Conservation (phyloP, 2,797 vertebrate genomes). For the Acanthurus lineatus region DNA sequence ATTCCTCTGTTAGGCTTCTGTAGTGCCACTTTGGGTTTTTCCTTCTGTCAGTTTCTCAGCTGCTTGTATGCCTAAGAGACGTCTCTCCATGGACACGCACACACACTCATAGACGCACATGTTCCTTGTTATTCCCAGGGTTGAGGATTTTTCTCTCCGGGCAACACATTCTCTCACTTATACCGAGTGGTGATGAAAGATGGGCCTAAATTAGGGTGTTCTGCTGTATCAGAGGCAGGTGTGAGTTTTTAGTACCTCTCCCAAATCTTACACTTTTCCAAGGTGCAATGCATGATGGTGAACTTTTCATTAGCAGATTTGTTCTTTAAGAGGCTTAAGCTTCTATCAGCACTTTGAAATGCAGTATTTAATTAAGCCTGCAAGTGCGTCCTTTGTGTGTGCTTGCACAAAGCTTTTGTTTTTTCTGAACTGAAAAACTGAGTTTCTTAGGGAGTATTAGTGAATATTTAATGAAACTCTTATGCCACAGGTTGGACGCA, state of each 20-base stretch:
- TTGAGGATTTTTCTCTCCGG: conserved; percentile 41
- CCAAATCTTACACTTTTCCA: conserved; percentile 51
- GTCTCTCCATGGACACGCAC: conserved; percentile 28
- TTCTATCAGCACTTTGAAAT: conserved; percentile 52
- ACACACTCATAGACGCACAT: conserved; percentile 15
- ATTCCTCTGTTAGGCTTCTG: conserved; percentile 20
- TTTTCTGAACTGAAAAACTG: conserved; percentile 38
- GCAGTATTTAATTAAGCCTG: conserved; percentile 37
- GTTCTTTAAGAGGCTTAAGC: conserved; percentile 39
- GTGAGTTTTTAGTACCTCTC: conserved; percentile 61
- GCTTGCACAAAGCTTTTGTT: conserved; percentile 35
- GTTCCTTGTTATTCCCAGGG: conserved; percentile 34
- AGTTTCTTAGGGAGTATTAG: conserved; percentile 28
- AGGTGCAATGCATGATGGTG: conserved; percentile 40
- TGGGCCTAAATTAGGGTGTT: conserved; percentile 66
- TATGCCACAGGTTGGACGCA: background rate
- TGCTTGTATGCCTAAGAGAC: conserved; percentile 30
- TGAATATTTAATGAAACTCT: conserved; percentile 41
- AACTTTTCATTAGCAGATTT: conserved; percentile 64
- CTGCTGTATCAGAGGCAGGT: conserved; percentile 48
- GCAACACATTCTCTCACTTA: conserved; percentile 38
- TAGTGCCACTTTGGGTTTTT: conserved; percentile 47
- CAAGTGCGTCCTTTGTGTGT: conserved; percentile 5
- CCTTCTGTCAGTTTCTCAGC: conserved; percentile 51
- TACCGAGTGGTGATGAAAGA: conserved; percentile 57